Evolutionary conservation across 2,797 vertebrate genomes (phyloP).

Genomic region (Hyperoplus lanceolatus): DNA sequence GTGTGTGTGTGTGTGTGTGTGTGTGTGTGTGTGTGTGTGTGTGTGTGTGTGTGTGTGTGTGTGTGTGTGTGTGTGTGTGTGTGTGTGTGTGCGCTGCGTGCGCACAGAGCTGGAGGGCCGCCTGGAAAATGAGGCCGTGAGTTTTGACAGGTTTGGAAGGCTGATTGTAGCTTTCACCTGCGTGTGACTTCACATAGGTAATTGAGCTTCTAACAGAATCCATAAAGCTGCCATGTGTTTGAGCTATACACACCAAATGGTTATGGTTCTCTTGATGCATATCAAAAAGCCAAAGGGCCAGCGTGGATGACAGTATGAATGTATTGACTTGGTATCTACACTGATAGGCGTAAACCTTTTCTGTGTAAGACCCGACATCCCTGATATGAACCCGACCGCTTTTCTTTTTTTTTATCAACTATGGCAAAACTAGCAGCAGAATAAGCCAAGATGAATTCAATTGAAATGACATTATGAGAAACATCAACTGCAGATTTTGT

Average conservation of each 20-base stretch:
- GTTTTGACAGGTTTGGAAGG: constrained; percentile 51
- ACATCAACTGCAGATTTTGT: too few relatives aligned
- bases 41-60: too few relatives aligned
- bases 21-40: constrained; percentile 28
- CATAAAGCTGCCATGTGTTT: constrained; percentile 44
- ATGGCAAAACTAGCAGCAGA: too few relatives aligned
- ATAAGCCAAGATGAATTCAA: too few relatives aligned
- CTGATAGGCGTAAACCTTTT: too few relatives aligned
- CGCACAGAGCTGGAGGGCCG: constrained; percentile 45
- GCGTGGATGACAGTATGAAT: neutral
- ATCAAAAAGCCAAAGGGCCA: neutral
- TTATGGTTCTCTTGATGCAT: neutral
- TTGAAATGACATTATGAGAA: too few relatives aligned
- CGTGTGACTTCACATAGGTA: constrained; percentile 42
- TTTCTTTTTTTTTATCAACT: too few relatives aligned
- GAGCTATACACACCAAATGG: neutral
- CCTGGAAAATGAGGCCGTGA: constrained; percentile 64
- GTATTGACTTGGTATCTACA: too few relatives aligned
- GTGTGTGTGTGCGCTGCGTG: constrained; percentile 25
- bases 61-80: constrained; percentile 38
- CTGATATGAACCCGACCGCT: too few relatives aligned
- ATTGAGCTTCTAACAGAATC: constrained; percentile 56
- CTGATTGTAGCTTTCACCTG: constrained; percentile 62
- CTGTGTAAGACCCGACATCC: too few relatives aligned
- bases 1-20: constrained; percentile 24